These are phyloP conservation scores for Gastracanthus pulcherrimus DNA, from an alignment of 2,888 invertebrate genomes.

Conservation along the genomic window DNA sequence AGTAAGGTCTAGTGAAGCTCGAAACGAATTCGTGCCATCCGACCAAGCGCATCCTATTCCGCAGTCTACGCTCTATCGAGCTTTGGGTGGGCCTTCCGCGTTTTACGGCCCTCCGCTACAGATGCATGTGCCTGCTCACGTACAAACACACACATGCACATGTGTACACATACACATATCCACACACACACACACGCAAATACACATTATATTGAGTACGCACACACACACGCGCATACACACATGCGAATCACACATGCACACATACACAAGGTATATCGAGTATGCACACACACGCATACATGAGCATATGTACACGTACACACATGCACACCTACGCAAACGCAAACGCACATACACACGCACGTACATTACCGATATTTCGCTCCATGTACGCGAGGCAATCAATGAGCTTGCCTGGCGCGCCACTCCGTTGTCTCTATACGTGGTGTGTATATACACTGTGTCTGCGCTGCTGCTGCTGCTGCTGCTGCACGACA, in stretches of 20 bases:
- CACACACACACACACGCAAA: too few species aligned
- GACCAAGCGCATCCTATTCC: conserved; percentile 62
- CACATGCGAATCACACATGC: too few species aligned
- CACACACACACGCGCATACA: conserved; percentile 22
- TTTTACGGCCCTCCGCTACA: conserved; percentile 63
- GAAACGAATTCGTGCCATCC: conserved; percentile 66
- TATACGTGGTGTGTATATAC: not conserved
- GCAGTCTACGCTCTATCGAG: conserved; percentile 70
- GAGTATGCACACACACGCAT: too few species aligned
- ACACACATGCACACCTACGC: too few species aligned
- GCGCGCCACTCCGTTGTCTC: not conserved
- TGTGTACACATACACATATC: too few species aligned
- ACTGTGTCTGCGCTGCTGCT: not conserved
- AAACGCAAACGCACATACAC: conserved; percentile 6
- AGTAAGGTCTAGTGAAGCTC: conserved; percentile 68
- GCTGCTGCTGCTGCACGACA: conserved; percentile 6
- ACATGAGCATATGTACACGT: not conserved
- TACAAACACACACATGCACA: not conserved
- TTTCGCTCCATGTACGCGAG: not conserved
- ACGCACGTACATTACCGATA: conserved; percentile 42
- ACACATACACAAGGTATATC: not conserved
- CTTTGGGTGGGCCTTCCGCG: conserved; percentile 69
- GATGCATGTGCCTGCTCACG: too few species aligned
- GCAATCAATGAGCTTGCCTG: not conserved
- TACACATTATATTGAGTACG: not conserved